These are phyloP conservation scores for Parnassius smintheus DNA, from an alignment of 2,888 invertebrate genomes.

Conservation along the genomic window DNA sequence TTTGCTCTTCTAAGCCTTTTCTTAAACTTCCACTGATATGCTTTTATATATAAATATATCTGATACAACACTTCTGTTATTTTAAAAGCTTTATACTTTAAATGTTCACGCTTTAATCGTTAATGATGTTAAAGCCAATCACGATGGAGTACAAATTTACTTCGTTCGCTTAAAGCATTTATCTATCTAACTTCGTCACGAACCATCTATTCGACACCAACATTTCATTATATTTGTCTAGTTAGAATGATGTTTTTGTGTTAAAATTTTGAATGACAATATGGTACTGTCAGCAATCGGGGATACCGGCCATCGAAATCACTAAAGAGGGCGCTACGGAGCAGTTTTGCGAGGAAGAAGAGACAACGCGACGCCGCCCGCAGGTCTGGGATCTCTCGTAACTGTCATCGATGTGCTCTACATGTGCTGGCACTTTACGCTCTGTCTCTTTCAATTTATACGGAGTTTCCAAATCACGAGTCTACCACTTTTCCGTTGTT, in stretches of 20 bases:
- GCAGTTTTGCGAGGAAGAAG: constrained; percentile 84
- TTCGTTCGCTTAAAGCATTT: constrained; percentile 38
- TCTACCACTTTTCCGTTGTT: constrained; percentile 74
- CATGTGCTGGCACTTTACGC: constrained; percentile 77
- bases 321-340: constrained; percentile 88
- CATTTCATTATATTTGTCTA: constrained; percentile 56
- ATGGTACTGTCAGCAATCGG: constrained; percentile 77
- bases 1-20: constrained; percentile 44
- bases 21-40: constrained; percentile 12
- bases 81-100: constrained; percentile 16
- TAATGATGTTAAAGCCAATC: constrained; percentile 11
- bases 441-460: constrained; percentile 69
- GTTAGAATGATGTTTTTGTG: constrained; percentile 50
- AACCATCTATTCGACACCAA: constrained; percentile 58
- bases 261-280: constrained; percentile 71
- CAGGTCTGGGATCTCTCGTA: constrained; percentile 79
- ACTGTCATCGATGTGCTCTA: constrained; percentile 77
- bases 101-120: constrained; percentile 24
- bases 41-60: constrained; percentile 12
- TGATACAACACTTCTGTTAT: constrained; percentile 14
- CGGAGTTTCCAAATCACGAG: constrained; percentile 67
- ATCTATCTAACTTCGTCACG: constrained; percentile 38
- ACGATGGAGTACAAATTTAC: constrained; percentile 32
- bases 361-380: constrained; percentile 69
- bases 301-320: constrained; percentile 86